Evolutionary conservation across 2,113 vertebrate species (phyloP).

Genomic region (Acrocephalus kingi): DNA sequence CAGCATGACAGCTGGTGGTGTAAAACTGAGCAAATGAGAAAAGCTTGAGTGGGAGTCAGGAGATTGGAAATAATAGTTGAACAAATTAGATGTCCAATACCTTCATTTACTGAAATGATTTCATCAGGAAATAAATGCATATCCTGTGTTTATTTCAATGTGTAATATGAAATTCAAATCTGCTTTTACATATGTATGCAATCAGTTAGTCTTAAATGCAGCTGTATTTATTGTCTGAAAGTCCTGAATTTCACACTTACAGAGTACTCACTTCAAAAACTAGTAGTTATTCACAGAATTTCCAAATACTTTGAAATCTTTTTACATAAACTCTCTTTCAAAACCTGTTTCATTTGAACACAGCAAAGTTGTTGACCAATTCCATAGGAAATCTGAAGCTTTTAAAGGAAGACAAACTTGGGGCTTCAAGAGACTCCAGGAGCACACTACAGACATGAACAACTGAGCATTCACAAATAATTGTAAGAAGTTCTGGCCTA

Average conservation of each 20-base stretch:
- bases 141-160: slow-evolving; percentile 46
- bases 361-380: background rate
- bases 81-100: slow-evolving; percentile 38
- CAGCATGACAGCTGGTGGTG: slow-evolving; percentile 42
- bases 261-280: background rate
- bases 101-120: slow-evolving; percentile 41
- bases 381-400: background rate
- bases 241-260: background rate
- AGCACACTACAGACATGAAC: background rate
- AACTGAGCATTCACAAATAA: background rate
- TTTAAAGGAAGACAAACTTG: background rate
- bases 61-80: slow-evolving; percentile 43
- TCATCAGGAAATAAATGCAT: slow-evolving; percentile 46
- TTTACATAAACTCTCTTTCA: background rate
- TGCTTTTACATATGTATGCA: slow-evolving; percentile 67
- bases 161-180: slow-evolving; percentile 63
- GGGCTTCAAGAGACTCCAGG: background rate
- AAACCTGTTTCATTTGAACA: background rate
- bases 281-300: background rate
- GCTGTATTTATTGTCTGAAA: slow-evolving; percentile 54
- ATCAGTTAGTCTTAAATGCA: slow-evolving; percentile 56
- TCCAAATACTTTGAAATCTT: background rate
- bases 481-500: background rate
- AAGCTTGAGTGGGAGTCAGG: slow-evolving; percentile 20
- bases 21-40: slow-evolving; percentile 33